phyloP scores from a whole-genome alignment of 2,113 vertebrate genomes.

The Tragelaphus imberbis region DNA sequence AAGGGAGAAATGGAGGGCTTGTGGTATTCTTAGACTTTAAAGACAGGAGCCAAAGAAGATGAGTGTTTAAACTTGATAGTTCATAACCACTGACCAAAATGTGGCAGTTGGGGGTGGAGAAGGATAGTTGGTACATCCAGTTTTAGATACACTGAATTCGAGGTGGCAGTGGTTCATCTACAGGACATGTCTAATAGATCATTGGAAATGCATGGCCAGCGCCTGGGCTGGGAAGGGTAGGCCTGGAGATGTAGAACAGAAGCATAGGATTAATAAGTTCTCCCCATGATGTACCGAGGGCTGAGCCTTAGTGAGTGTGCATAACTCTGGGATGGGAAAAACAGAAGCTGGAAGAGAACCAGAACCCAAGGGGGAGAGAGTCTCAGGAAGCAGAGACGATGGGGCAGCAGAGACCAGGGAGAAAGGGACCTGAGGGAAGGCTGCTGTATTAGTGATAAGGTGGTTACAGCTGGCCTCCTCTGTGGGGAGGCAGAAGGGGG shows the following conservation, averaged over 20 bases:
- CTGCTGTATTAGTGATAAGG: not conserved
- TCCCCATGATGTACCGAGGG: not conserved
- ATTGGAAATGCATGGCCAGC: not conserved
- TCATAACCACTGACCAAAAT: not conserved
- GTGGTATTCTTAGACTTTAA: not conserved
- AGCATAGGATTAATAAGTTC: not conserved
- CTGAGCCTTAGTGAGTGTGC: not conserved
- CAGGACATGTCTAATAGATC: not conserved
- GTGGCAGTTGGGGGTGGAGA: not conserved
- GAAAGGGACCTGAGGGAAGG: not conserved
- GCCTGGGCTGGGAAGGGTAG: not conserved
- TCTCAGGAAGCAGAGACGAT: not conserved
- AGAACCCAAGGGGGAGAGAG: not conserved
- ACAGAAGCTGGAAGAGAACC: not conserved
- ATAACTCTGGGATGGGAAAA: not conserved
- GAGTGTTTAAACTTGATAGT: not conserved
- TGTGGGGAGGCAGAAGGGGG: accelerated
- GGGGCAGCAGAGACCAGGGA: not conserved
- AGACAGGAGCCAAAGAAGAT: conserved; percentile 8
- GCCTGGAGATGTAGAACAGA: not conserved
- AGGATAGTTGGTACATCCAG: not conserved
- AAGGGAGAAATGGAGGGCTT: not conserved
- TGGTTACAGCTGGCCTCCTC: not conserved
- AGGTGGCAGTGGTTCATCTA: not conserved
- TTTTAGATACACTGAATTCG: not conserved